Base-by-base conservation (phyloP, 2,797 vertebrate genomes). In the Rhinichthys osculus region DNA sequence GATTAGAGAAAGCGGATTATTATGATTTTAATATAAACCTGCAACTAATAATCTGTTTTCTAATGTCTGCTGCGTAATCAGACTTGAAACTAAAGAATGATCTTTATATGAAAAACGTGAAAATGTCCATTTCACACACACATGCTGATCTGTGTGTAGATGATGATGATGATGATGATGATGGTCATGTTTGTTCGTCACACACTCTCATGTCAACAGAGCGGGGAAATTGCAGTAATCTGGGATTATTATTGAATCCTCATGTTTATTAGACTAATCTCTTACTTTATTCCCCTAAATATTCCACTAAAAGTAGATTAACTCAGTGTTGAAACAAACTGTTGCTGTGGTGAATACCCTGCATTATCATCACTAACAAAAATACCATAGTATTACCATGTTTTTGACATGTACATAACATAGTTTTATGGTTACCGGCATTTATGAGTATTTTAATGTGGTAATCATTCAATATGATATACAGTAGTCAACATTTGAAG, bases 251-350 rank as follows among this genome's bases (percentile, higher is more conserved):
- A 47, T 47, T 27, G 16, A 40, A 71, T 16, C 47, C 50, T 84
- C 50, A 69, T 78, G 52, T 17, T 85, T 27, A 78, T 84, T 70
- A 84, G 47, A 59, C 35, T 78, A 79, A 79, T 85, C 76, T 47
- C n/a, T 17, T 79, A 14, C 44, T 47, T 47, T 47, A 72, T 72
- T 52, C 38, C 33, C 2, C 30, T 23, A 66, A 30, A 79, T 78
- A 84, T 57, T 59, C 33, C 78, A 73, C 77, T 59, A 62, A 62
- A 72, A 40, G 33, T 69, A 86, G 10, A 69, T n/a, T 5, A 83
- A 57, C 17, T 69, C 8, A 2, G 64, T 10, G 50, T 69, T 23
- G n/a, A 85, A 47, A 54, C n/a, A 3, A 64, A 54, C 33, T 11
- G 66, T 44, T 40, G 5, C 38, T 38, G 42, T 44, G 42, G 54